Base-by-base conservation (phyloP, 2,888 invertebrate genomes). In the Tetranychus piercei region DNA sequence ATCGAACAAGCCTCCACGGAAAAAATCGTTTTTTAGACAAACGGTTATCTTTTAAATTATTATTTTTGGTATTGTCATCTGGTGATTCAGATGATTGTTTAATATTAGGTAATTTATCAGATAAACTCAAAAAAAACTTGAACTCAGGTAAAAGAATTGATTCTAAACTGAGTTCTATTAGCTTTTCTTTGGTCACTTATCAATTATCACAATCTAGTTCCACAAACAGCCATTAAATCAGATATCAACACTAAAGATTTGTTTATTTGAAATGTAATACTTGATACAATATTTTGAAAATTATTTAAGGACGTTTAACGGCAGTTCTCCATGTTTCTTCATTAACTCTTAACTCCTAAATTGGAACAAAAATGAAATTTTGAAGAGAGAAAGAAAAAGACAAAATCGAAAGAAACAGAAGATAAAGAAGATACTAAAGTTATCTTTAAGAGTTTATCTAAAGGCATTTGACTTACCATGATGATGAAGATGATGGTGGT, bases 371-470 rank as follows among this genome's bases (percentile, higher is more conserved):
- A 6, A 65, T n/a, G 66, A 23, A 69, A 69, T 11, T 69, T 9
- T 69, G 69, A 69, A 69, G 9, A 6, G 69, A 69, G n/a, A 69
- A n/a, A 23, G 69, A 23, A 23, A 69, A n/a, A 69, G 69, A 69
- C 9, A n/a, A 69, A 18, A n/a, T 11, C 11, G 69, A 69, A 55
- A 15, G 55, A 55, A 15, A 15, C 9, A 8, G 55, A 55, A 55
- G 15, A 55, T 55, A 23, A 69, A n/a, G n/a, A 11, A 69, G 69
- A 69, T 11, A 69, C 8, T 23, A 23, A 9, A 23, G 22, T 69
- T 69, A 69, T 23, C 22, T 22, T 6, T 69, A 23, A 69, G 69
- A n/a, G 11, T 69, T 22, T 69, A 69, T 23, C 69, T 11, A 69
- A 20, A 23, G 69, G 34, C 69, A 23, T 69, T 69, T 23, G 69